Evolutionary conservation across 2,797 vertebrate species (phyloP).

Genomic region (Neoniphon sammara): DNA sequence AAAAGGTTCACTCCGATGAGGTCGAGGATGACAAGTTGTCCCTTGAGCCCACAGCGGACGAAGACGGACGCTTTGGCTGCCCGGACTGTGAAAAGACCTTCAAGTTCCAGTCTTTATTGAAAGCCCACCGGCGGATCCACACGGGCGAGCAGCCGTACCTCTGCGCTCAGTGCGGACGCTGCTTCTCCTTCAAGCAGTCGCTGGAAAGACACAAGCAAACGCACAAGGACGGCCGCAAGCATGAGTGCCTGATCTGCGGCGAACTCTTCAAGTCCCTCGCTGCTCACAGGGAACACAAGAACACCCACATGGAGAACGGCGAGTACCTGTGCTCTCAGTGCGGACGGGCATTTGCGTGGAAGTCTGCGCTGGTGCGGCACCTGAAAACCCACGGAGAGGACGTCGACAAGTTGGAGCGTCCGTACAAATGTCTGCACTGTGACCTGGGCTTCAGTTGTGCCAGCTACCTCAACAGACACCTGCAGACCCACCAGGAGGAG

Average conservation of each 20-base stretch:
- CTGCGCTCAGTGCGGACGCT: slow-evolving; percentile 78
- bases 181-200: slow-evolving; percentile 83
- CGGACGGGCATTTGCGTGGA: slow-evolving; percentile 75
- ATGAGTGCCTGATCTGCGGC: slow-evolving; percentile 77
- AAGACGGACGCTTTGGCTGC: slow-evolving; percentile 68
- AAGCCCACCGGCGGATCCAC: slow-evolving; percentile 80
- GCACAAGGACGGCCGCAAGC: slow-evolving; percentile 73
- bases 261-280: slow-evolving; percentile 75
- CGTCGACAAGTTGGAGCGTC: neutral
- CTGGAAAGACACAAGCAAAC: slow-evolving; percentile 82
- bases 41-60: slow-evolving; percentile 8
- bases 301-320: slow-evolving; percentile 69
- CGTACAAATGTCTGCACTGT: slow-evolving; percentile 70
- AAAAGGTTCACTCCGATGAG: slow-evolving; percentile 28
- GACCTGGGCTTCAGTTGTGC: slow-evolving; percentile 65
- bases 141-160: slow-evolving; percentile 81
- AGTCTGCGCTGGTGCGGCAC: slow-evolving; percentile 78
- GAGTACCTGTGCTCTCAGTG: slow-evolving; percentile 74
- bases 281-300: slow-evolving; percentile 64
- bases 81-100: slow-evolving; percentile 81
- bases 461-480: slow-evolving; percentile 68
- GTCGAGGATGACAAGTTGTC: slow-evolving; percentile 17
- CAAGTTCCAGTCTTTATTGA: slow-evolving; percentile 77
- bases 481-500: slow-evolving; percentile 71
- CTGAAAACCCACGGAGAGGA: slow-evolving; percentile 69